Evolutionary conservation across 64 coral and sea anemone species (phyloP).

Genomic region (Porites lutea): DNA sequence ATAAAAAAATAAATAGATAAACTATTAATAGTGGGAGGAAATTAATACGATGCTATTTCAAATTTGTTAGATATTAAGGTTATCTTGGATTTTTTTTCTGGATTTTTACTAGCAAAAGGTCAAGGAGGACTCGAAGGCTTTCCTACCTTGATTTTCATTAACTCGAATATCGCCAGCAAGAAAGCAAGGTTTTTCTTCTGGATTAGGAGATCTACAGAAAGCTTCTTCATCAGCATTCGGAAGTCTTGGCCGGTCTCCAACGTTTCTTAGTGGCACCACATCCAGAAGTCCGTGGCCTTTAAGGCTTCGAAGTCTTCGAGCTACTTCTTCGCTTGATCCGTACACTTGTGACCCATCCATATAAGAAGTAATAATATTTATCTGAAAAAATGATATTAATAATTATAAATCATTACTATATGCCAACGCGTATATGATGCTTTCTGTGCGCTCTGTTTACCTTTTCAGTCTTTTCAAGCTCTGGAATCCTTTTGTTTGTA

Average conservation of each 20-base stretch:
- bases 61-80: too few relatives aligned
- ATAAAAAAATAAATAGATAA: too few relatives aligned
- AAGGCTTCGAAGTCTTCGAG: not conserved
- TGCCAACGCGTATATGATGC: too few relatives aligned
- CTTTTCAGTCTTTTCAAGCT: too few relatives aligned
- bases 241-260: not conserved
- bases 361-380: not conserved
- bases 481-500: too few relatives aligned
- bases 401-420: too few relatives aligned
- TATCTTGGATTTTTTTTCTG: too few relatives aligned
- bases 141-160: constrained; percentile 43
- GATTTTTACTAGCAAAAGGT: too few relatives aligned
- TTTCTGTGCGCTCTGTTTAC: too few relatives aligned
- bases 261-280: not conserved
- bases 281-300: not conserved
- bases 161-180: constrained; percentile 1
- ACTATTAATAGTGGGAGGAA: too few relatives aligned
- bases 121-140: not conserved
- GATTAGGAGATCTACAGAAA: constrained; percentile 2
- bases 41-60: too few relatives aligned
- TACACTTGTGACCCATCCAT: constrained; percentile 15
- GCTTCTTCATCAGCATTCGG: not conserved
- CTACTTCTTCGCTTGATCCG: not conserved
- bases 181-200: not conserved
- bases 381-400: not conserved